These are phyloP conservation scores for Hydrolagus affinis DNA, from an alignment of 2,113 vertebrate genomes.

Conservation along the genomic window DNA sequence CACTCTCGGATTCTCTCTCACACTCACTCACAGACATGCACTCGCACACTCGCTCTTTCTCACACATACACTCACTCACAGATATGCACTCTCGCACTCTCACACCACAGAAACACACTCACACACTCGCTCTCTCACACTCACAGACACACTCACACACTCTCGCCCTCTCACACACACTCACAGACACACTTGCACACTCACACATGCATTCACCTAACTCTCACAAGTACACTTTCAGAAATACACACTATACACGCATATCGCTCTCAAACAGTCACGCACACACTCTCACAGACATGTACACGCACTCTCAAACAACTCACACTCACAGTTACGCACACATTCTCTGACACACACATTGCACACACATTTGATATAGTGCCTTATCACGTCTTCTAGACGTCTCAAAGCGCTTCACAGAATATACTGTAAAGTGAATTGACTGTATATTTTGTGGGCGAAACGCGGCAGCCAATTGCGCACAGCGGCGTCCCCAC, in stretches of 20 bases:
- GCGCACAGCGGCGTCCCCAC: no score
- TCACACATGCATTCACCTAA: background rate
- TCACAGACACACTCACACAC: background rate
- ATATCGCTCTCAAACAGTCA: background rate
- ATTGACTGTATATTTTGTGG: no score
- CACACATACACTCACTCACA: background rate
- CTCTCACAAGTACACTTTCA: background rate
- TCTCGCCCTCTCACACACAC: background rate
- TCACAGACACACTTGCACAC: background rate
- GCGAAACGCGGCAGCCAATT: no score
- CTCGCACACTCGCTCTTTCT: background rate
- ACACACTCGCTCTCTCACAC: background rate
- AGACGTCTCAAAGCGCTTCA: no score
- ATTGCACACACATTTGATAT: background rate
- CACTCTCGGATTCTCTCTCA: background rate
- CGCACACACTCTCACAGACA: background rate
- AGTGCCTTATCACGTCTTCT: no score
- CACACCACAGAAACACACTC: background rate
- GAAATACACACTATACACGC: background rate
- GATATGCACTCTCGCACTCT: background rate
- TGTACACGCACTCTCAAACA: background rate
- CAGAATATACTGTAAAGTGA: no score
- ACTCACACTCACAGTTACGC: background rate
- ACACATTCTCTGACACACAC: background rate
- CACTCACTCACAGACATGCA: background rate